These are phyloP conservation scores for Andricus grossulariae DNA, from an alignment of 1,140 invertebrate species.

Conservation along the genomic window DNA sequence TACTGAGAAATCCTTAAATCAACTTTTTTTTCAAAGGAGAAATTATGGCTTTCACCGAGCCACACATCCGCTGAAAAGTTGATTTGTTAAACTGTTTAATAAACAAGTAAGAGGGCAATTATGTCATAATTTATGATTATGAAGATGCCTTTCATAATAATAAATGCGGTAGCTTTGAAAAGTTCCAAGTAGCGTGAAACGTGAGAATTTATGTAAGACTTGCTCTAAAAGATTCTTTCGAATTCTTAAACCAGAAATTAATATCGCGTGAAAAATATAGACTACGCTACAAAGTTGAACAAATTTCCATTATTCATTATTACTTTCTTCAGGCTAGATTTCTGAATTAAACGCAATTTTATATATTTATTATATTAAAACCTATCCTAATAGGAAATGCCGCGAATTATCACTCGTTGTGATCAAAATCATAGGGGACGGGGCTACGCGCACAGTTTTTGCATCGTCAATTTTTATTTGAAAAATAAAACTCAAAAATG, in stretches of 20 bases:
- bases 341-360: not conserved
- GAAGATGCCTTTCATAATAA: not conserved
- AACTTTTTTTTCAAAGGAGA: conserved; percentile 36
- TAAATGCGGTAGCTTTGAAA: conserved; percentile 18
- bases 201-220: not conserved
- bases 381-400: too few species aligned
- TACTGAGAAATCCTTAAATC: too few species aligned
- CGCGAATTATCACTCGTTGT: too few species aligned
- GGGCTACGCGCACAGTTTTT: not conserved
- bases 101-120: not conserved
- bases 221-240: not conserved
- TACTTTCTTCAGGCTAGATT: not conserved
- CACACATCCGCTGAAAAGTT: conserved; percentile 39
- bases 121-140: conserved; percentile 10
- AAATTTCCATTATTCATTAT: not conserved
- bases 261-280: not conserved
- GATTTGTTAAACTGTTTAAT: conserved; percentile 25
- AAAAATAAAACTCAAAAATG: too few species aligned
- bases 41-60: conserved; percentile 48
- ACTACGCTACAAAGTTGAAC: not conserved
- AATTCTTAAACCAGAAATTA: not conserved
- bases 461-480: not conserved
- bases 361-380: not conserved
- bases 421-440: too few species aligned
- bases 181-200: not conserved